Evolutionary conservation across 2,888 invertebrate species (phyloP), one percentile per base, ranked within the genome.

Genomic region (Nipponacmea schrenckii): DNA sequence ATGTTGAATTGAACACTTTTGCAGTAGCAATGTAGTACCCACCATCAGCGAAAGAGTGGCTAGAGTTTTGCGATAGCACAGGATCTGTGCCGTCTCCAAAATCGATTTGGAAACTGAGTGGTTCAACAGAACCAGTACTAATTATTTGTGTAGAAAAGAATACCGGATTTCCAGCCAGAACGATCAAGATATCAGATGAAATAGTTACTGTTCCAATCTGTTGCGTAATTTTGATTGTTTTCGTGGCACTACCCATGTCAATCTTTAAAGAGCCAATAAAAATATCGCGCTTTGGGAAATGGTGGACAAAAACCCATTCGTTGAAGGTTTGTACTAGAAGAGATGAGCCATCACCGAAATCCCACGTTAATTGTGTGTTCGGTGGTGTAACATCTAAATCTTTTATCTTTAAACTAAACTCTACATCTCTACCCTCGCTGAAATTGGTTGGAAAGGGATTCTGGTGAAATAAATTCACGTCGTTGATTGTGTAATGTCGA

Each of bases 311-410:
- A 20, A n/a, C 14, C 70, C 70, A 70, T 17, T 27, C 17, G 15
- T 26, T 50, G 10, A 70, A 56, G 31, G 3, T 17, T 20, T 39
- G 20, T 20, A 17, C 26, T n/a, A 20, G n/a, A 12, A 7, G 20
- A 24, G 24, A n/a, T 24, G 17, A 50, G 8, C 39, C 44, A 39
- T 70, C 70, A 10, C 65, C 66, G 27, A 70, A 70, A 45, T 70
- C 62, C 70, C 70, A 70, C 10, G 17, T 10, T 15, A 62, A 15
- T 2, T 56, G 12, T 8, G 56, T 66, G 17, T 48, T 50, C 0
- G 62, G 70, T 10, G 70, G 70, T 20, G 66, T 50, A 1, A n/a
- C 24, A 12, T 48, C 12, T 26, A 62, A 15, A 31, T 56, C 62
- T 20, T 45, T 56, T 24, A 66, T 56, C 27, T 56, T 39, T 2